A percentile compares a stretch with the other conserved stretches of the same genome.
These are phyloP conservation scores for Troides helena DNA, from an alignment of 2,888 invertebrate species.

Conservation along the genomic window DNA sequence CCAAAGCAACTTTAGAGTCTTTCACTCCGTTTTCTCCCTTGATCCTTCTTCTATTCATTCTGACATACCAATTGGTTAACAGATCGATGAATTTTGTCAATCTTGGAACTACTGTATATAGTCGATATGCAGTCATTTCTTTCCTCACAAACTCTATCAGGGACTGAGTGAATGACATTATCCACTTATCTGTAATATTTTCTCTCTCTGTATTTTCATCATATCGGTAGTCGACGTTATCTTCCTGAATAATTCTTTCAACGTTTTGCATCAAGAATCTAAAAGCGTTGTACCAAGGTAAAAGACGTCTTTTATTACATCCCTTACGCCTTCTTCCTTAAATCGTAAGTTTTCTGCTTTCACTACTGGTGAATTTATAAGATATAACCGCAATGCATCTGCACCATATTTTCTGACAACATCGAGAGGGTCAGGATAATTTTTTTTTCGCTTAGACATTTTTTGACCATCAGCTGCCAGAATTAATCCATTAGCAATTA, in stretches of 20 bases:
- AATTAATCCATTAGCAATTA: conserved; percentile 97
- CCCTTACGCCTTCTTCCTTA: conserved; percentile 97
- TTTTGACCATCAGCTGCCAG: conserved; percentile 99
- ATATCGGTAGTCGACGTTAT: conserved; percentile 77
- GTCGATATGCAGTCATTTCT: conserved; percentile 96
- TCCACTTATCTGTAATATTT: conserved; percentile 99
- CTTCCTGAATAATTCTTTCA: conserved; percentile 87
- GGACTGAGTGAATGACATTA: conserved; percentile 97
- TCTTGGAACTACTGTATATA: conserved; percentile 97
- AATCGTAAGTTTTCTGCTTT: conserved; percentile 97
- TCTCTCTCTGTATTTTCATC: conserved; percentile 74
- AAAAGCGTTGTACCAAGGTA: conserved; percentile 98
- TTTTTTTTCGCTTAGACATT: conserved; percentile 99
- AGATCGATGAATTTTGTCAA: conserved; percentile 98
- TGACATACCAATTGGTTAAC: conserved; percentile 99
- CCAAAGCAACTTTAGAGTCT: conserved; percentile 91
- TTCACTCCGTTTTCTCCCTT: conserved; percentile 92
- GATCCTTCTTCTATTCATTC: conserved; percentile 96
- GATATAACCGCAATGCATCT: conserved; percentile 96
- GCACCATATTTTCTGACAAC: conserved; percentile 96
- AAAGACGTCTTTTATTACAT: conserved; percentile 98
- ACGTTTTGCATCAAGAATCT: conserved; percentile 97
- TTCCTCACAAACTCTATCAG: conserved; percentile 91
- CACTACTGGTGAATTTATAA: conserved; percentile 99
- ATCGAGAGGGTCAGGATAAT: conserved; percentile 98